A percentile compares a stretch with the other conserved stretches of the same genome.
Evolutionary conservation across 1,140 invertebrate species (phyloP).

Genomic region (Bombus superbus): DNA sequence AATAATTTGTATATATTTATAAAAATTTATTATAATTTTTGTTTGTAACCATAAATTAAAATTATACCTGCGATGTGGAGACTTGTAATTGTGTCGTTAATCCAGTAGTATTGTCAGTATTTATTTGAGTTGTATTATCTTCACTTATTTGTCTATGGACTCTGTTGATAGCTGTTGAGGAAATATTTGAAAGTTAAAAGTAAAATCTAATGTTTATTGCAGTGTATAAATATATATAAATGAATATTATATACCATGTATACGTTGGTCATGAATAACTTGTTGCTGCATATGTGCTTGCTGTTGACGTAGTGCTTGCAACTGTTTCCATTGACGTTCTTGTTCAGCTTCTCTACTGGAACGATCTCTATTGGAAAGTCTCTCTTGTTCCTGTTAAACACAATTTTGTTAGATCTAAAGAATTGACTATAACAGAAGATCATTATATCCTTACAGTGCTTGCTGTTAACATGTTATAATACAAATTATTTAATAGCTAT

Average conservation of each 20-base stretch:
- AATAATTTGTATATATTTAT: conserved; percentile 28
- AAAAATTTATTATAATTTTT: not conserved
- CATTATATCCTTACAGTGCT: conserved; percentile 65
- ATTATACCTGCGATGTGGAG: conserved; percentile 81
- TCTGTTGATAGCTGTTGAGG: conserved; percentile 82
- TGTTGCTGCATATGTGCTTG: conserved; percentile 92
- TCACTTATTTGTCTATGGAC: conserved; percentile 84
- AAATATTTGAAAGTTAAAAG: conserved; percentile 17
- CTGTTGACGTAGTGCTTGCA: conserved; percentile 91
- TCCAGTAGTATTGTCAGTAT: conserved; percentile 75
- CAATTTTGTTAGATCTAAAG: conserved; percentile 44
- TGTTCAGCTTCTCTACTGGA: conserved; percentile 90
- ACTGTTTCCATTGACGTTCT: conserved; percentile 93
- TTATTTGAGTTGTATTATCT: conserved; percentile 77
- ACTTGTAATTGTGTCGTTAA: conserved; percentile 85
- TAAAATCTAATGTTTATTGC: not conserved
- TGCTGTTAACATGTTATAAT: conserved; percentile 18
- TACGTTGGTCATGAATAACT: conserved; percentile 89
- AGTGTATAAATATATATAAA: not conserved
- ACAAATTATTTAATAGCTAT: conserved; percentile 3
- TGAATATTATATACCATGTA: conserved; percentile 84
- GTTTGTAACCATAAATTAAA: not conserved
- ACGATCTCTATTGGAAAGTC: conserved; percentile 85
- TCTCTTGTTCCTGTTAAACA: conserved; percentile 87
- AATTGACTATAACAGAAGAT: conserved; percentile 45